Evolutionary conservation across 2,113 vertebrate genomes (phyloP).

Genomic region (Lamprotornis superbus): DNA sequence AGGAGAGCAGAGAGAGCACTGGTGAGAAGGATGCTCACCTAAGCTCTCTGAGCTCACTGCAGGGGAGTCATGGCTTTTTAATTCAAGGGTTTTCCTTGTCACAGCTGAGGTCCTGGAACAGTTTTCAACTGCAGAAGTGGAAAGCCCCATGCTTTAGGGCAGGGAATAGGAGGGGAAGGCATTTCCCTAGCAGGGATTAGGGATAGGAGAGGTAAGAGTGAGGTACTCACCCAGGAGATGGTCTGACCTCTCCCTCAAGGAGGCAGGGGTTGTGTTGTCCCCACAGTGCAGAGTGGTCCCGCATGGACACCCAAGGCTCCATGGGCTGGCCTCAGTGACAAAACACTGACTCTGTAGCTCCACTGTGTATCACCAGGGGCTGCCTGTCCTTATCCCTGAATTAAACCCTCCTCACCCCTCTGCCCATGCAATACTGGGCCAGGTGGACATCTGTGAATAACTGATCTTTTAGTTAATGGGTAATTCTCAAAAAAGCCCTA

Average conservation of each 20-base stretch:
- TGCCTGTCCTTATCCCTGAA: background rate
- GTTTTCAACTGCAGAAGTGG: background rate
- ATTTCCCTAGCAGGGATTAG: background rate
- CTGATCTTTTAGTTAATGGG: background rate
- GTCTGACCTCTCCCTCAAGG: fast-evolving
- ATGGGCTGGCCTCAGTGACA: background rate
- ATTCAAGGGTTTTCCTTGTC: background rate
- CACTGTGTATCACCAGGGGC: background rate
- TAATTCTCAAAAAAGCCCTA: background rate
- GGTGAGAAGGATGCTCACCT: background rate
- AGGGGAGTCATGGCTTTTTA: background rate
- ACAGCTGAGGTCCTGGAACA: background rate
- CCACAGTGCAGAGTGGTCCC: background rate
- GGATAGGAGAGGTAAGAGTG: background rate
- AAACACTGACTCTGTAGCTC: background rate
- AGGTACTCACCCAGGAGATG: background rate
- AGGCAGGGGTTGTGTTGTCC: background rate
- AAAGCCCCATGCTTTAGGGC: background rate
- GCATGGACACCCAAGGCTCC: background rate
- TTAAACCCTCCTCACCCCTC: background rate
- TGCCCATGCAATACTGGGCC: background rate
- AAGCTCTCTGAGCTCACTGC: background rate
- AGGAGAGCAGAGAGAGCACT: background rate
- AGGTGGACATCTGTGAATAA: background rate
- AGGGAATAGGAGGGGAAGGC: background rate